Evolutionary conservation across 2,888 invertebrate species (phyloP), one percentile per base, ranked within the genome.

Genomic region (Cataglyphis altisquamis): DNA sequence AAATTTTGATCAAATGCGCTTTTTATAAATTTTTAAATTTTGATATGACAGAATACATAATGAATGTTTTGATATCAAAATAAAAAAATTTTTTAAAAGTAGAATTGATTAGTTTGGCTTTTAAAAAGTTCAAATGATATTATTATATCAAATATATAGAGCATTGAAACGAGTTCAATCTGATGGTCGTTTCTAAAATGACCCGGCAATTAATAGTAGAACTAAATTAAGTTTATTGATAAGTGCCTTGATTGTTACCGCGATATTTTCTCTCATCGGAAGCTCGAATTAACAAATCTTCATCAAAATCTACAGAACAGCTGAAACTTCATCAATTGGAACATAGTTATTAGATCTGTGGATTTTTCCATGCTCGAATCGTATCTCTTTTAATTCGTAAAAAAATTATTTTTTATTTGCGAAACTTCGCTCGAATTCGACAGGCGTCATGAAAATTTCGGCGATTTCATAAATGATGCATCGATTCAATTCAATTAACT

Each of bases 261-360:
- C 55, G 21, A 12, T 77, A 67, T 74, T 48, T 64, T 74, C 67
- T 67, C 55, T 67, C 57, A 41, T 67, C 67, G 39, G n/a, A 21
- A 29, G 57, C 39, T 39, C 39, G 29, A 77, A 67, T 67, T 77
- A 77, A 67, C 29, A 57, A 57, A 39, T 57, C 41, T 67, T 67
- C 66, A 66, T 66, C 52, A 12, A 36, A 64, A 8, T 39, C 25
- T 39, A 55, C 39, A 15, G 67, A n/a, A 4, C 39, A 25, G 55
- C 15, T 39, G 25, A 29, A 57, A 52, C 29, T 67, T 67, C 3
- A 67, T 67, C 67, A 67, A 67, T n/a, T 55, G 52, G 55, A 55
- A 41, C 57, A 29, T 39, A 39, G 52, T 39, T 39, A 57, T 15
- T 9, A 41, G 57, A 41, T 15, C 5, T 15, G 52, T 52, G 29